Percentiles rank a stretch among this genome's conserved stretches.
phyloP scores from a whole-genome alignment of 2,888 invertebrate species.

The Crematogaster levior region DNA sequence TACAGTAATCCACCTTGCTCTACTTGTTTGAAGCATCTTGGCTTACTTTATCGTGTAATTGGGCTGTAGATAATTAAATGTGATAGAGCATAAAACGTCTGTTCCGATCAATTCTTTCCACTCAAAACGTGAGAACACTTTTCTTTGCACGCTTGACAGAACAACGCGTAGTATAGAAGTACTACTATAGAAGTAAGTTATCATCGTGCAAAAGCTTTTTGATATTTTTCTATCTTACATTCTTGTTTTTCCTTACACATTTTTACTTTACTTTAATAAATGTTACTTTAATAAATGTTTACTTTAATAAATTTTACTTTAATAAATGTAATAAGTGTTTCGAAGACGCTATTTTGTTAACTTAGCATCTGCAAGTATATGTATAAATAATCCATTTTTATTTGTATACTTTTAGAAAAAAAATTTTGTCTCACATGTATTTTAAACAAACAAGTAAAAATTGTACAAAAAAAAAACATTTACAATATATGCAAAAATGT shows the following conservation, averaged over 20 bases:
- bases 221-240: not conserved
- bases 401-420: not conserved
- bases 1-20: slow-evolving; percentile 47
- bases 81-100: slow-evolving; percentile 58
- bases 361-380: not conserved
- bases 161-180: not conserved
- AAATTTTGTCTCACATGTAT: not conserved
- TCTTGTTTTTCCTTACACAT: not conserved
- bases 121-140: slow-evolving; percentile 23
- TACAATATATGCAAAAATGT: not conserved
- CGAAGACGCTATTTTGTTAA: not conserved
- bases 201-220: not conserved
- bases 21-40: slow-evolving; percentile 45
- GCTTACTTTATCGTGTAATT: slow-evolving; percentile 56
- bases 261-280: no score
- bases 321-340: not conserved
- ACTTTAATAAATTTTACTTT: no score
- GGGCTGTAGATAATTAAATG: slow-evolving; percentile 65
- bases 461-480: not conserved
- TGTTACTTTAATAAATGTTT: no score
- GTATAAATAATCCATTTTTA: slow-evolving; percentile 6
- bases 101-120: slow-evolving; percentile 40
- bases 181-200: not conserved
- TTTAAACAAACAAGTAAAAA: not conserved
- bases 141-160: not conserved